Percentiles rank a stretch among this genome's conserved stretches.
Conservation (phyloP, 1,140 invertebrate genomes). For the Neomicropteryx cornuta region DNA sequence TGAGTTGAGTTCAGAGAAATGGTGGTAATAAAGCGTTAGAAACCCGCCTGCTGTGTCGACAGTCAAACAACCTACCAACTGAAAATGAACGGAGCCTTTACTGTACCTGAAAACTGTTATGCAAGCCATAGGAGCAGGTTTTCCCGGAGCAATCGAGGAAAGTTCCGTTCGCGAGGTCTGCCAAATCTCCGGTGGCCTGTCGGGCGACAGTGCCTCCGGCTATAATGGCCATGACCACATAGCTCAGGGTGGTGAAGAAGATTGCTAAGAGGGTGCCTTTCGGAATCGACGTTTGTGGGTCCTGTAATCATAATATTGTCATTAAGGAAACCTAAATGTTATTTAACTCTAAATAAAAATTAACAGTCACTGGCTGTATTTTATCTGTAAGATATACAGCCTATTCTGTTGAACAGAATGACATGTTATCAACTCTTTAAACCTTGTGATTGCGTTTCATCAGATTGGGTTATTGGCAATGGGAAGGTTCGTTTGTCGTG, state of each 20-base stretch:
- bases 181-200: slow-evolving; percentile 61
- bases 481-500: no score
- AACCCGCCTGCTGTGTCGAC: no score
- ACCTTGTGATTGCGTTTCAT: no score
- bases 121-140: slow-evolving; percentile 61
- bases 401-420: no score
- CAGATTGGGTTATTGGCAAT: no score
- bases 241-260: slow-evolving; percentile 70
- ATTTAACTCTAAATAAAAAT: slow-evolving; percentile 8
- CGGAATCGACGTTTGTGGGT: slow-evolving; percentile 82
- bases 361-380: no score
- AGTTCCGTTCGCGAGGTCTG: slow-evolving; percentile 39
- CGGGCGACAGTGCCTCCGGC: slow-evolving; percentile 61
- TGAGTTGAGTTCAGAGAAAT: no score
- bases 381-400: no score
- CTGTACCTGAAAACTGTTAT: slow-evolving; percentile 71
- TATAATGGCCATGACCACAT: slow-evolving; percentile 70
- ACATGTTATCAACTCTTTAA: no score
- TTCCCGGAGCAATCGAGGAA: slow-evolving; percentile 36
- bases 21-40: no score
- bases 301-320: slow-evolving; percentile 46
- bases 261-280: slow-evolving; percentile 87
- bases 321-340: slow-evolving; percentile 3
- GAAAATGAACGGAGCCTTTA: no score
- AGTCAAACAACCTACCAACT: no score